Percentiles rank a stretch among this genome's conserved stretches.
phyloP scores from a whole-genome alignment of 2,888 invertebrate species.

The Agrochola litura region DNA sequence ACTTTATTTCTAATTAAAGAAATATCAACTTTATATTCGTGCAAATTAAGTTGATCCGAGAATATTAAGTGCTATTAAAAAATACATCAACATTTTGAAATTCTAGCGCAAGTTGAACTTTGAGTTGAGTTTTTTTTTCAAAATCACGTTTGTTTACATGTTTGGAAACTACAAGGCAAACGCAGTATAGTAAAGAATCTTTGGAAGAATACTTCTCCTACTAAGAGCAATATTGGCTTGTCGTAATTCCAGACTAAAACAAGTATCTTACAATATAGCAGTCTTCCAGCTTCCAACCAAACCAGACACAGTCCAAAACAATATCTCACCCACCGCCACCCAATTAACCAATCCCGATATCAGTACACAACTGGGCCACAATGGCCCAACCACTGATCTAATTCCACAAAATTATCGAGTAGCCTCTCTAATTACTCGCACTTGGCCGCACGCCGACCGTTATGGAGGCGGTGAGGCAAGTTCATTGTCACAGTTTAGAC shows the following conservation, averaged over 20 bases:
- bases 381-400: slow-evolving; percentile 17
- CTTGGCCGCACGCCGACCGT: slow-evolving; percentile 70
- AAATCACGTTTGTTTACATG: too few species aligned
- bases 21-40: too few species aligned
- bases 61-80: too few species aligned
- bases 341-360: not conserved
- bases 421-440: slow-evolving; percentile 72
- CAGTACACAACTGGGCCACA: slow-evolving; percentile 9
- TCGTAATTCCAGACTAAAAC: not conserved
- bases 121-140: too few species aligned
- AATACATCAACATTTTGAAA: too few species aligned
- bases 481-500: slow-evolving; percentile 75
- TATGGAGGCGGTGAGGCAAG: slow-evolving; percentile 69
- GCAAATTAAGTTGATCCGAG: too few species aligned
- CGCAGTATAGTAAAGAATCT: not conserved
- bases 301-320: not conserved
- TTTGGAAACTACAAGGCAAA: too few species aligned
- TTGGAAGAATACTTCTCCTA: not conserved
- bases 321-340: too few species aligned
- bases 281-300: not conserved
- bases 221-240: not conserved
- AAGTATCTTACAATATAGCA: not conserved
- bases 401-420: slow-evolving; percentile 63
- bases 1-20: too few species aligned
- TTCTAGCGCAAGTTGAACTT: too few species aligned